phyloP scores from a whole-genome alignment of 2,888 invertebrate species.

The Tridacna crocea region DNA sequence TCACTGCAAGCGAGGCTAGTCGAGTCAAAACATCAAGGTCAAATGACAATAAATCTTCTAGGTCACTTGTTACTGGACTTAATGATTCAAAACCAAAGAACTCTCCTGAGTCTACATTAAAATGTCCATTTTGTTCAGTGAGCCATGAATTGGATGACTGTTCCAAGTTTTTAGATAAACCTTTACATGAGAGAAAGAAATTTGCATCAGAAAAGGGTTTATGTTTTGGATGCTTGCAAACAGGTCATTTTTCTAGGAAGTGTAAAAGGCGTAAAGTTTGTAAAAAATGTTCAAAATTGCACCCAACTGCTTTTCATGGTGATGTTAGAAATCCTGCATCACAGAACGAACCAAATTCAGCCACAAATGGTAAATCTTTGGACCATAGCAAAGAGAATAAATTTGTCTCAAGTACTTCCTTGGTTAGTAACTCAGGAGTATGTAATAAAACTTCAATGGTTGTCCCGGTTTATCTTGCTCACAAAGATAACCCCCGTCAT shows the following conservation, averaged over 20 bases:
- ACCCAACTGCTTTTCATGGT: conserved; percentile 61
- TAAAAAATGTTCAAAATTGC: conserved; percentile 45
- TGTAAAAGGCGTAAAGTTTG: conserved; percentile 53
- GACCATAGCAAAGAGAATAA: no score
- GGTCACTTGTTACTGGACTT: neutral
- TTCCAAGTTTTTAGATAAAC: neutral
- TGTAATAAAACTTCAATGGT: conserved; percentile 43
- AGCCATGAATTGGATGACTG: neutral
- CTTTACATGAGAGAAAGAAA: neutral
- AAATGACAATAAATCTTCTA: neutral
- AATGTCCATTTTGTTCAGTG: neutral
- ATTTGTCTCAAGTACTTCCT: conserved; percentile 56
- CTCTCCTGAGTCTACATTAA: neutral
- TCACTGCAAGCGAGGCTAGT: neutral
- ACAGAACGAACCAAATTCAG: neutral
- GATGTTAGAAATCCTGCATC: conserved; percentile 41
- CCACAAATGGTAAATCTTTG: conserved; percentile 24
- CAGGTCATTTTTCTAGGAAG: conserved; percentile 56
- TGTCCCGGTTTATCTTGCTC: conserved; percentile 58
- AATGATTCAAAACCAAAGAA: neutral
- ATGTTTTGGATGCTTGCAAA: conserved; percentile 54
- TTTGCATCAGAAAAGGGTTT: conserved; percentile 4
- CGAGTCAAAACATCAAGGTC: no score
- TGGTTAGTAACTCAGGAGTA: conserved; percentile 47
- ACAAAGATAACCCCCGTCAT: conserved; percentile 36